Evolutionary conservation across 2,888 invertebrate genomes (phyloP).

Genomic region (Agrotis exclamationis): DNA sequence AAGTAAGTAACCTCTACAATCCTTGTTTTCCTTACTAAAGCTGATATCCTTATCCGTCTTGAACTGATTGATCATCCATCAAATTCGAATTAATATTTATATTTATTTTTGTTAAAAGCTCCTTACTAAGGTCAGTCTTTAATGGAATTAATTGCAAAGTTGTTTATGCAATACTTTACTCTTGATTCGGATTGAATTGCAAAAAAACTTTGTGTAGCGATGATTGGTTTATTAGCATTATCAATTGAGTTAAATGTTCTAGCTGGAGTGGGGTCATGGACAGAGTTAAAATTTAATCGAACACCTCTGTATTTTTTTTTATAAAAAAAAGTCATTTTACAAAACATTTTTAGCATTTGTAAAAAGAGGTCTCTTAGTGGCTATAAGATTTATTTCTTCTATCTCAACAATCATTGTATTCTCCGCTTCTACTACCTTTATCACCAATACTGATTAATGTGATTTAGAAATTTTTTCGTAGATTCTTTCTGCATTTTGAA

Average conservation of each 20-base stretch:
- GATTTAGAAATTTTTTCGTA: not conserved
- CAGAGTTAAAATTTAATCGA: not conserved
- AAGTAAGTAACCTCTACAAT: not conserved
- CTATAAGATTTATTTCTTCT: not conserved
- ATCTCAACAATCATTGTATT: not conserved
- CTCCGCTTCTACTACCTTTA: no score
- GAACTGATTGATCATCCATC: conserved; percentile 40
- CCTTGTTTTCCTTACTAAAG: not conserved
- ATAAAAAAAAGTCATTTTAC: no score
- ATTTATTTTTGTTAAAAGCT: conserved; percentile 32
- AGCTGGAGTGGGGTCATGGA: not conserved
- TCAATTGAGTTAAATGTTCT: not conserved
- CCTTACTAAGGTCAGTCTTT: conserved; percentile 39
- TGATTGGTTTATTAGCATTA: not conserved
- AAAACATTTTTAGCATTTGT: no score
- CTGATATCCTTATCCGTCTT: conserved; percentile 26
- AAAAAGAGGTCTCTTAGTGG: not conserved
- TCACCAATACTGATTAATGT: not conserved
- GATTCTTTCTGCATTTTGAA: not conserved
- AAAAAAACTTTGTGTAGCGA: not conserved
- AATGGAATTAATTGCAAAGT: conserved; percentile 6
- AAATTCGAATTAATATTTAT: conserved; percentile 48
- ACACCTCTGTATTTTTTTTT: not conserved
- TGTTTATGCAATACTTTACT: conserved; percentile 7
- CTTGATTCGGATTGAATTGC: conserved; percentile 19